Evolutionary conservation across 1,140 invertebrate genomes (phyloP).

Genomic region (Calosoma granatense): DNA sequence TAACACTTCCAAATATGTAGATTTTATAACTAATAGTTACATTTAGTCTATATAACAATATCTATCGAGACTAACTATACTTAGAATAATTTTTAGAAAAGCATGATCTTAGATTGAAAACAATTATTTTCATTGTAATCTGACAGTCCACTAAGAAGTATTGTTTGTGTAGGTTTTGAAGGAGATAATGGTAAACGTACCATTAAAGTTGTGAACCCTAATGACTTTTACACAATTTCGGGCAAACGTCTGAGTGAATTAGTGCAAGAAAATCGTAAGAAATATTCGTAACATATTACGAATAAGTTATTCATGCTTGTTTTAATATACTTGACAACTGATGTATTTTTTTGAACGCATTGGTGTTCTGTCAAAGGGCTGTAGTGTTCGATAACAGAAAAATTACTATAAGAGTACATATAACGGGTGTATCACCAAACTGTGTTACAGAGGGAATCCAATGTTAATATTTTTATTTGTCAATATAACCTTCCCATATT

Average conservation of each 20-base stretch:
- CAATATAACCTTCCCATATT: no score
- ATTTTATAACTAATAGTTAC: not conserved
- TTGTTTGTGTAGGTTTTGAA: conserved; percentile 16
- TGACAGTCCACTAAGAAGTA: not conserved
- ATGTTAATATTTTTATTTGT: no score
- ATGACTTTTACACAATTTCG: conserved; percentile 19
- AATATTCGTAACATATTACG: conserved; percentile 19
- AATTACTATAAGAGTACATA: no score
- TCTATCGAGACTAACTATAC: conserved; percentile 10
- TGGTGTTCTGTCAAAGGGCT: no score
- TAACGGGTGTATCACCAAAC: no score
- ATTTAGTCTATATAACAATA: conserved; percentile 7
- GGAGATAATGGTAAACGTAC: conserved; percentile 15
- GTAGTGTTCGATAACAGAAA: no score
- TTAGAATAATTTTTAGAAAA: conserved; percentile 8
- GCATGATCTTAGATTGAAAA: conserved; percentile 1
- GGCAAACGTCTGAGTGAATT: conserved; percentile 14
- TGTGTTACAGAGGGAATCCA: no score
- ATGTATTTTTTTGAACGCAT: no score
- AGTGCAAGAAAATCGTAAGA: not conserved
- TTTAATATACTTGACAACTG: no score
- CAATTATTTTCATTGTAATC: not conserved
- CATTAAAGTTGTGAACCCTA: conserved; percentile 23
- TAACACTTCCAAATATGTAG: not conserved
- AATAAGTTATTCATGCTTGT: no score